Evolutionary conservation across 2,113 vertebrate genomes (phyloP).

Genomic region (Hystrix cristata): DNA sequence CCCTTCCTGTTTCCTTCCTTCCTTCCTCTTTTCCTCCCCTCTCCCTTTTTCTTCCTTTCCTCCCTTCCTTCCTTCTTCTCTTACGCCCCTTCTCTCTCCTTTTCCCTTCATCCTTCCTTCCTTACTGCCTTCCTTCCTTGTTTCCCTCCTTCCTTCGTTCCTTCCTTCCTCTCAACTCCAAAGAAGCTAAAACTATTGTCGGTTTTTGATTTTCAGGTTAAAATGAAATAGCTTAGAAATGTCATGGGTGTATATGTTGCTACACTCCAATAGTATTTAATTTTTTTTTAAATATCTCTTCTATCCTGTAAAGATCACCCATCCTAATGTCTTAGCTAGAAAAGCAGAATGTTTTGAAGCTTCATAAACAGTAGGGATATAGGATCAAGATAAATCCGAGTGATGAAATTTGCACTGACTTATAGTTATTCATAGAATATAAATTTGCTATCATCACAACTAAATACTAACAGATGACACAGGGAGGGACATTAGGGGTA

Average conservation of each 20-base stretch:
- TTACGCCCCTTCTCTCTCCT: not conserved
- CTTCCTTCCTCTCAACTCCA: not conserved
- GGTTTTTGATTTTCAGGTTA: not conserved
- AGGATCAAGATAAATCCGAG: not conserved
- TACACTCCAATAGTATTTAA: not conserved
- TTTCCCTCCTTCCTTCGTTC: no score
- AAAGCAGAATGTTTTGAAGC: not conserved
- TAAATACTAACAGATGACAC: not conserved
- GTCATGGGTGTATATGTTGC: not conserved
- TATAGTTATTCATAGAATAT: not conserved
- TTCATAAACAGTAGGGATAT: not conserved
- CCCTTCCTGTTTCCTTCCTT: not conserved
- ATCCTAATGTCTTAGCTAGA: not conserved
- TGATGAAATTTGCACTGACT: not conserved
- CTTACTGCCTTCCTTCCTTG: no score
- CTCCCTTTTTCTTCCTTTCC: not conserved
- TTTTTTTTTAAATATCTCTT: no score
- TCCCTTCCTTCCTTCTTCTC: not conserved
- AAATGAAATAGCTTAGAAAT: not conserved
- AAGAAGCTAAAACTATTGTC: not conserved
- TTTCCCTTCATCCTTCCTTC: not conserved
- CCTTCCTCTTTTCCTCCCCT: not conserved
- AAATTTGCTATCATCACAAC: not conserved
- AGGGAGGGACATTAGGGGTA: no score
- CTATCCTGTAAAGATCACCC: no score